phyloP scores from a whole-genome alignment of 2,113 vertebrate species.

The Alexandromys fortis region DNA sequence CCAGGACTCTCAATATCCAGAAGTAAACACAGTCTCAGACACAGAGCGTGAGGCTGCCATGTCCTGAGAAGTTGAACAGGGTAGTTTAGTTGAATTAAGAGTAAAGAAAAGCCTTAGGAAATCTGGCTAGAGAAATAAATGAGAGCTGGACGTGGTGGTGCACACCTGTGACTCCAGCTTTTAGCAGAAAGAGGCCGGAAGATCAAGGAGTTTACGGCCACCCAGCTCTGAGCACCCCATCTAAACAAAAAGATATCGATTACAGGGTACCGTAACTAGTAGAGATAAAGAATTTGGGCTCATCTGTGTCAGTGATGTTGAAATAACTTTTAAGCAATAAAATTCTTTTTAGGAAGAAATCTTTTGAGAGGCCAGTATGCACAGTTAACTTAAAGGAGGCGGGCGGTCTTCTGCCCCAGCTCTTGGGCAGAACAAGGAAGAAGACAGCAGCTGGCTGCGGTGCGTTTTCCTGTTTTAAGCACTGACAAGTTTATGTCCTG shows the following conservation, averaged over 20 bases:
- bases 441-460: not conserved
- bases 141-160: not conserved
- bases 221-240: not conserved
- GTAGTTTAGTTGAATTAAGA: not conserved
- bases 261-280: not conserved
- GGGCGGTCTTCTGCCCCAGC: not conserved
- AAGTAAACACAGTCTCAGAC: not conserved
- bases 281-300: not conserved
- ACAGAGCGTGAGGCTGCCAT: not conserved
- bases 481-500: not conserved
- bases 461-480: not conserved
- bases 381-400: not conserved
- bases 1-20: not conserved
- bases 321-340: conserved; percentile 43
- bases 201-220: not conserved
- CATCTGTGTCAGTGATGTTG: not conserved
- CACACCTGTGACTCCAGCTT: not conserved
- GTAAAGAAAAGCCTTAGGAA: not conserved
- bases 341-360: not conserved
- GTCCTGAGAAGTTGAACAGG: not conserved
- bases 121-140: not conserved
- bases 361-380: not conserved
- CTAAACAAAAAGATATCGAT: not conserved
- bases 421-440: not conserved
- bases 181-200: not conserved